These are phyloP conservation scores for Typhlichthys eigenmanni DNA, from an alignment of 2,797 vertebrate species.

Conservation along the genomic window DNA sequence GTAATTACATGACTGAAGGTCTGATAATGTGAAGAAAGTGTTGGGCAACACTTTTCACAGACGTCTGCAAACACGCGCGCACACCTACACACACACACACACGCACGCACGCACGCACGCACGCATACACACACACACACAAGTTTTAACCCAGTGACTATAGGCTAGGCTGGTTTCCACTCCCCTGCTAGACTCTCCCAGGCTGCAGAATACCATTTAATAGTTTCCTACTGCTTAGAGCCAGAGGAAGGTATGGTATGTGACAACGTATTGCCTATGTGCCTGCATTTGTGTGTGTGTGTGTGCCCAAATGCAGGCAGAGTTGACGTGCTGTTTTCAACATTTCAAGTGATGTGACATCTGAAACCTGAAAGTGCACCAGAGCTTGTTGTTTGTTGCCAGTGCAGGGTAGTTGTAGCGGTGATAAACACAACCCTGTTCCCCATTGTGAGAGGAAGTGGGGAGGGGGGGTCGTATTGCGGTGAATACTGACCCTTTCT, in stretches of 20 bases:
- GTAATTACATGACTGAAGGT: conserved; percentile 7
- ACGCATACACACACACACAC: too few species aligned
- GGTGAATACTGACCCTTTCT: background rate
- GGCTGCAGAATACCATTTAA: conserved; percentile 10
- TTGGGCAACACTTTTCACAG: conserved; percentile 12
- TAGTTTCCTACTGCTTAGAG: conserved; percentile 21
- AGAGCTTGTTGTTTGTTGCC: background rate
- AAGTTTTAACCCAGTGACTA: background rate
- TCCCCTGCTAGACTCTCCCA: conserved; percentile 7
- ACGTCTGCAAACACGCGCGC: background rate
- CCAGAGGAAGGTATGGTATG: conserved; percentile 10
- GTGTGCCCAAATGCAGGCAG: background rate
- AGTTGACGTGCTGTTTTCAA: background rate
- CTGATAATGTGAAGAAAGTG: conserved; percentile 3
- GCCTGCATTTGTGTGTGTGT: background rate
- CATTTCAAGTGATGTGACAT: conserved; percentile 14
- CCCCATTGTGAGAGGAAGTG: conserved; percentile 36
- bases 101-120: too few species aligned
- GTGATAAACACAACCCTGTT: conserved; percentile 27
- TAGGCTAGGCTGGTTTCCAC: too few species aligned
- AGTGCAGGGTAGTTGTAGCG: conserved; percentile 2
- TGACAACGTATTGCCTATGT: background rate
- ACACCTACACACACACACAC: too few species aligned
- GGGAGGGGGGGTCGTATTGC: background rate
- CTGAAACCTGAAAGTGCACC: conserved; percentile 9